Evolutionary conservation across 2,888 invertebrate genomes (phyloP).

Genomic region (Aphidius colemani): DNA sequence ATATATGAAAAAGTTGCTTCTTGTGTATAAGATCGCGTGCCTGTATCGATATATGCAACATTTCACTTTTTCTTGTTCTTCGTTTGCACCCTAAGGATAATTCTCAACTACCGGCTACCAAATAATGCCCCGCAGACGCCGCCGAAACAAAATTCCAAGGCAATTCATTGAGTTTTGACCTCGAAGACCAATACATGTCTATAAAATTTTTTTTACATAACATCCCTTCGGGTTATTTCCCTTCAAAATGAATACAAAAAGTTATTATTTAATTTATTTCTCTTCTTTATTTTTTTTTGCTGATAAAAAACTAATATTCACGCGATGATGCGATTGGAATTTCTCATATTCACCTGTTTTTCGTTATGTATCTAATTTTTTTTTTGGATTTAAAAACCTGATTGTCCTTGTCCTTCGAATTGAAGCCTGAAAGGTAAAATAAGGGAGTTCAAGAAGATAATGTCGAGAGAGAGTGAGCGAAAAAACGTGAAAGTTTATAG

Average conservation of each 20-base stretch:
- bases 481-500: no score
- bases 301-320: no score
- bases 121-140: constrained; percentile 27
- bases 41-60: constrained; percentile 35
- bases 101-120: constrained; percentile 32
- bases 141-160: constrained; percentile 24
- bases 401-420: constrained; percentile 25
- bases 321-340: no score
- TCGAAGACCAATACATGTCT: constrained; percentile 15
- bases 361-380: neutral
- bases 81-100: constrained; percentile 19
- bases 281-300: no score
- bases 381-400: constrained; percentile 10
- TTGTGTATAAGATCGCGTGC: constrained; percentile 33
- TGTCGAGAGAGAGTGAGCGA: no score
- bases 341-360: no score
- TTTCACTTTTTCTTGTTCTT: constrained; percentile 19
- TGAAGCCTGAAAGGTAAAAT: constrained; percentile 17
- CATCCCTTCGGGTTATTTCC: neutral
- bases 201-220: neutral
- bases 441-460: no score
- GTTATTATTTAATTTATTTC: no score
- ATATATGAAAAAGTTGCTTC: neutral
- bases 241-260: neutral
- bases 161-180: constrained; percentile 29